Base-by-base conservation (phyloP, 2,888 invertebrate genomes). In the Eupithecia insigniata region DNA sequence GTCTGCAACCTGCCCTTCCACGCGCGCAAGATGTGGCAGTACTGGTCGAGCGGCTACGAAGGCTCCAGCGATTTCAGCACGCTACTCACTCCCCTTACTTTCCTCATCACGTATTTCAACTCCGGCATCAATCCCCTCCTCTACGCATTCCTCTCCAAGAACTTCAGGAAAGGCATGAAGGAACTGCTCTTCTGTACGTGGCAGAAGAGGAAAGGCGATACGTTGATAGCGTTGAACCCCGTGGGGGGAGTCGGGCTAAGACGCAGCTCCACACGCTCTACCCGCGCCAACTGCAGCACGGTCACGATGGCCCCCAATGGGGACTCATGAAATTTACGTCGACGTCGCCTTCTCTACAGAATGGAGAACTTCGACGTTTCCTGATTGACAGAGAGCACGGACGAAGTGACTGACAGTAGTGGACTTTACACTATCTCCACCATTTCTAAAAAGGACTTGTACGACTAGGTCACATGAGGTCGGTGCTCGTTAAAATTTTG, bases 1-100 rank as follows among this genome's bases (percentile, higher is more conserved):
- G 86, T 98, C 51, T 98, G 98, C 92, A 98, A 98, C 89, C 92
- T 98, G 76, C 98, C 98, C 0, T 97, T 97, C 91, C 98, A 98
- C 91, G 97, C 97, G 1, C 95, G 98, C 51, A 97, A 97, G 87
- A 96, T 98, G 95, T 97, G 98, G 97, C 97, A 97, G 86, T 97
- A 97, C 89, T 98, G 97, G 97, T 96, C 96, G 77, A 93, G 93
- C 68, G 95, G 95, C 76, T 96, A 96, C 89, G 95, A 96, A 78
- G 97, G 97, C 76, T 95, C 96, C 82, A 96, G 96, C 76, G 96
- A 96, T 84, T 97, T 97, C 86, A 96, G 97, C 84, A 96, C 96
- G 10, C 92, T 97, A 26, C 95, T 98, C 75, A 98, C 98, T 14
- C 98, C 98, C 1, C 95, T 98, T 75, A 98, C 98, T 32, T 98